Base-by-base conservation (phyloP, 2,113 vertebrate genomes). In the Erinaceus europaeus region DNA sequence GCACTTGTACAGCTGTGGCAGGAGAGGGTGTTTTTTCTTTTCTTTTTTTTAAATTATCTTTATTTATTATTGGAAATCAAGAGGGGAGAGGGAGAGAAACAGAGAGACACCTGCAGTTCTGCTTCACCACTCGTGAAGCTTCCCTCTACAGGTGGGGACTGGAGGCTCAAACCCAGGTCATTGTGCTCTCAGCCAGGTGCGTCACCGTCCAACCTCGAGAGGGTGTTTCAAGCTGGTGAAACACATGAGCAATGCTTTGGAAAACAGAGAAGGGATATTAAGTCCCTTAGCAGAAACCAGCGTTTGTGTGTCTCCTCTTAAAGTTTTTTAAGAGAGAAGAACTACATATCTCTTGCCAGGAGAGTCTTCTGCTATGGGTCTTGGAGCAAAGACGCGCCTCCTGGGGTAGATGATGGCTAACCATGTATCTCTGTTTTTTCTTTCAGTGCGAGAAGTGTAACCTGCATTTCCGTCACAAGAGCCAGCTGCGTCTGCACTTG, bases 371-470 rank as follows among this genome's bases (percentile, higher is more conserved):
- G n/a, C 18, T 59, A 55, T 61, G 55, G 62, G 55, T 36, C 25
- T 62, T 36, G 36, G 83, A 25, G 76, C 57, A 34, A 6, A 29
- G 76, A 46, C 11, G 0, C 0, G 0, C 50, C 29, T 44, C 55
- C 71, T 25, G 13, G 67, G 53, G 14, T n/a, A 1, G 25, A 42
- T 1, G 0, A 53, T 72, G 32, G 13, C 68, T 87, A 73, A 92
- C 86, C 3, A 46, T 59, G 21, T 27, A 72, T 80, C 79, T 72
- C 92, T 81, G 92, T 42, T 78, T 6, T n/a, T 1, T 23, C 71
- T 94, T n/a, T 0, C 95, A 99, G 99, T 99, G 99, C 96, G 99
- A 99, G 97, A 99, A 99, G 97, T 99, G 99, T 97, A 99, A 99
- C 97, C 96, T 99, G 97, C 99, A 99, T 97, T 99, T 99, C 95